Base-by-base conservation (phyloP, 2,113 vertebrate genomes). In the Dolichallabes microphthalmus region DNA sequence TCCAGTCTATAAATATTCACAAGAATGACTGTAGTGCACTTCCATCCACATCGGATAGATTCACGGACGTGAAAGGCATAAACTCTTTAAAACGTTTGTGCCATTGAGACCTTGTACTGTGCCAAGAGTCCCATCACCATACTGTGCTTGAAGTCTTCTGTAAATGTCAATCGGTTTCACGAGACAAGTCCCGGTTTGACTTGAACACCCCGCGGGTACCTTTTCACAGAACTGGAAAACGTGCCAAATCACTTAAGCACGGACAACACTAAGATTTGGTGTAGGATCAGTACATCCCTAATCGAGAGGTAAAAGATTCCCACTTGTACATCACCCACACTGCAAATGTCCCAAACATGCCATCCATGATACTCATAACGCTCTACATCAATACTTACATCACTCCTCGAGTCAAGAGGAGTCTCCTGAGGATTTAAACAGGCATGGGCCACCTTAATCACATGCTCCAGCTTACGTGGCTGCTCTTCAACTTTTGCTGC, bases 401-500 rank as follows among this genome's bases (percentile, higher is more conserved):
- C 97, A 66, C 96, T 98, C 92, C 96, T 95, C 15, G 95, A 94
- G 86, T 99, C 98, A n/a, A 96, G 97, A 32, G 94, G 94, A 2
- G 96, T 94, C 0, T 98, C 98, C 94, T 95, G 96, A 55, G 97
- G 97, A 85, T 97, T 97, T 79, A 99, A 95, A 85, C 97, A 99
- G 35, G 97, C 93, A 32, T 99, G 96, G 22, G 96, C 96, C 85
- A 99, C 98, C 90, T 98, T 99, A 91, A 99, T 98, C 19, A 99
- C 98, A 0, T 99, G 96, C 61, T 99, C 98, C 93, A 99, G 91
- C 90, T 99, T 99, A 30, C 96, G 93, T 22, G 98, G 98, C 92
- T 99, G 98, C 90, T 99, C 98, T 88, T 99, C 98, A 27, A 99
- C 97, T 90, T 99, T 99, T 8, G 98, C 97, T 76, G 98, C 98